These are phyloP conservation scores for Crax fasciolata DNA, from an alignment of 2,797 vertebrate species.

Conservation along the genomic window DNA sequence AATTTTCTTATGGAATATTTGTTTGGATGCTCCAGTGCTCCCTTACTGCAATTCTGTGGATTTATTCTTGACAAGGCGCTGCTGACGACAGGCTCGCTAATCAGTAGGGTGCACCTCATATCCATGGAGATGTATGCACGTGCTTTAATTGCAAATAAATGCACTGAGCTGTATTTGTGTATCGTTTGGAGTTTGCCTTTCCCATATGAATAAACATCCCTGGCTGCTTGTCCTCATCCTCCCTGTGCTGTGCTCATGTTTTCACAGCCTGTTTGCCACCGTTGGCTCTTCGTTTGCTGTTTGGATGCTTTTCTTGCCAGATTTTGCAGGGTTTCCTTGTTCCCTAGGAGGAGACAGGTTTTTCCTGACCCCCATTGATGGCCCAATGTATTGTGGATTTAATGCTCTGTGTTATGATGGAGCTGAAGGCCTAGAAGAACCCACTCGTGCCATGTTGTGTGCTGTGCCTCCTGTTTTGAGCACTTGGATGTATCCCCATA, in stretches of 20 bases:
- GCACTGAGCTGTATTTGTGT: constrained; percentile 16
- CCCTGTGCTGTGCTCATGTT: background rate
- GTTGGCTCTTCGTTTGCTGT: background rate
- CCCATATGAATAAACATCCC: constrained; percentile 57
- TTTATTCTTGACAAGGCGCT: background rate
- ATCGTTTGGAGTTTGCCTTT: constrained; percentile 22
- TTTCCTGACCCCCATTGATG: background rate
- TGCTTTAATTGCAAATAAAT: constrained; percentile 47
- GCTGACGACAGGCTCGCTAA: background rate
- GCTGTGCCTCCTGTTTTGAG: background rate
- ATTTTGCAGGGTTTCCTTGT: background rate
- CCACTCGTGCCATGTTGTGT: background rate
- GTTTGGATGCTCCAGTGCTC: background rate
- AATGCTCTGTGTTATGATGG: background rate
- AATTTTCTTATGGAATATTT: background rate
- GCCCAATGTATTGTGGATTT: background rate
- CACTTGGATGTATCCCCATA: constrained; percentile 49
- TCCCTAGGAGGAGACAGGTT: background rate
- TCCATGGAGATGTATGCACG: background rate
- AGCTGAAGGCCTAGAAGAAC: background rate
- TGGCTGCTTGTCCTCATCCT: background rate
- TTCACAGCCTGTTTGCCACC: background rate
- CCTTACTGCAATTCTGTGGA: background rate
- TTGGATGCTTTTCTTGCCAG: background rate
- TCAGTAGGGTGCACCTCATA: background rate